phyloP scores from a whole-genome alignment of 2,113 vertebrate species.

The Todiramphus saurophagus region DNA sequence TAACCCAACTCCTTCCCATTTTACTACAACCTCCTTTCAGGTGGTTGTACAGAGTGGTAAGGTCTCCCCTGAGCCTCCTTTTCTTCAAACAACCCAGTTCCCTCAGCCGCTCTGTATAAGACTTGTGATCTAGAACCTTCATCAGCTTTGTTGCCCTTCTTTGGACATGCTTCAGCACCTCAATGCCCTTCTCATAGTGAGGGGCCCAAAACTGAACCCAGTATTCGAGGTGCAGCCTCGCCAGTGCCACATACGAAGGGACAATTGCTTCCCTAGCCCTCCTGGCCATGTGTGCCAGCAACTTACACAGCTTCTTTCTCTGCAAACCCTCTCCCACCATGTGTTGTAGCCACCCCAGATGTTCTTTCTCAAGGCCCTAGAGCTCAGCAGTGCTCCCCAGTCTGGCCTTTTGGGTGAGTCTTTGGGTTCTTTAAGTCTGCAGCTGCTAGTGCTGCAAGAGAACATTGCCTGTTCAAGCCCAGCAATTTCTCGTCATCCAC shows the following conservation, averaged over 20 bases:
- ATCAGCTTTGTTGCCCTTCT: fast-evolving
- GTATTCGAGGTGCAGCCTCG: fast-evolving
- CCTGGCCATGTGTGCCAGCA: not conserved
- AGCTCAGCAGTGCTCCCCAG: not conserved
- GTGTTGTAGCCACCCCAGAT: not conserved
- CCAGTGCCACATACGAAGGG: fast-evolving
- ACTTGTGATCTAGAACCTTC: not conserved
- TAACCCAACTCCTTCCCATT: fast-evolving
- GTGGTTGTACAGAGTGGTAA: not conserved
- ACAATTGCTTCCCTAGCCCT: not conserved
- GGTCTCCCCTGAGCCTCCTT: not conserved
- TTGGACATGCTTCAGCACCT: not conserved
- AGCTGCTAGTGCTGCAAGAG: not conserved
- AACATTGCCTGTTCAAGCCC: not conserved
- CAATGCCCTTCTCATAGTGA: not conserved
- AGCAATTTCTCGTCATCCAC: not conserved
- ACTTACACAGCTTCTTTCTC: not conserved
- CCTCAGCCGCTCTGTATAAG: fast-evolving
- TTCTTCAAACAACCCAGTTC: not conserved
- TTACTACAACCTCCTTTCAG: not conserved
- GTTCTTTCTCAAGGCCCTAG: not conserved
- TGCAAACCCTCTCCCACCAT: not conserved
- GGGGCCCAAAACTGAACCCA: not conserved
- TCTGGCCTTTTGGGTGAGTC: not conserved
- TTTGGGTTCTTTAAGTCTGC: not conserved